Percentiles rank a stretch among this genome's conserved stretches.
phyloP scores from a whole-genome alignment of 2,113 vertebrate species.

The Panthera tigris region DNA sequence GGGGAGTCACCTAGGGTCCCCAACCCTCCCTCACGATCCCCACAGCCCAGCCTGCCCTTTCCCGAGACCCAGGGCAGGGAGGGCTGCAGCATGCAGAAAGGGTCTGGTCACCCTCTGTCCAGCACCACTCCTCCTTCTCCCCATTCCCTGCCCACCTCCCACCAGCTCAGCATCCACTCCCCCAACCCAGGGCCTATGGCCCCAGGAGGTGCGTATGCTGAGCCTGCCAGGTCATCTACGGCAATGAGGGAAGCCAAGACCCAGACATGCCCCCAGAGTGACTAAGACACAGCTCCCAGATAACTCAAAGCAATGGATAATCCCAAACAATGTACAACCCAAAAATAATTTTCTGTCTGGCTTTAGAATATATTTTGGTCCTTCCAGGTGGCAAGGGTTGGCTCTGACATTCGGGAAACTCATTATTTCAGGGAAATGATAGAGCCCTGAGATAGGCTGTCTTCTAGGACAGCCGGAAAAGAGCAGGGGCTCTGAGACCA shows the following conservation, averaged over 20 bases:
- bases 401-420: constrained; percentile 37
- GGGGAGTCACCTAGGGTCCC: background rate
- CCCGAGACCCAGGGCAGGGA: background rate
- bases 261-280: background rate
- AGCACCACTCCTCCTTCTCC: no score
- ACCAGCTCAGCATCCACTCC: background rate
- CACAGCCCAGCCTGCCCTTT: background rate
- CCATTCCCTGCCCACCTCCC: background rate
- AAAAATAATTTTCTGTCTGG: constrained; percentile 20
- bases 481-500: background rate
- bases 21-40: background rate
- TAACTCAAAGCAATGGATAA: background rate
- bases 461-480: background rate
- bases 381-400: background rate
- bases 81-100: background rate
- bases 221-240: background rate
- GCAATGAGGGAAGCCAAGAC: background rate
- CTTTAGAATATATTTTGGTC: constrained; percentile 24
- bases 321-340: background rate
- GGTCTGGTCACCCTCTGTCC: background rate
- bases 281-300: background rate
- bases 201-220: background rate
- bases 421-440: background rate
- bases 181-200: background rate
- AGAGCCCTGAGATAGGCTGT: background rate